Evolutionary conservation across 2,113 vertebrate species (phyloP).

Genomic region (Caranx melampygus): DNA sequence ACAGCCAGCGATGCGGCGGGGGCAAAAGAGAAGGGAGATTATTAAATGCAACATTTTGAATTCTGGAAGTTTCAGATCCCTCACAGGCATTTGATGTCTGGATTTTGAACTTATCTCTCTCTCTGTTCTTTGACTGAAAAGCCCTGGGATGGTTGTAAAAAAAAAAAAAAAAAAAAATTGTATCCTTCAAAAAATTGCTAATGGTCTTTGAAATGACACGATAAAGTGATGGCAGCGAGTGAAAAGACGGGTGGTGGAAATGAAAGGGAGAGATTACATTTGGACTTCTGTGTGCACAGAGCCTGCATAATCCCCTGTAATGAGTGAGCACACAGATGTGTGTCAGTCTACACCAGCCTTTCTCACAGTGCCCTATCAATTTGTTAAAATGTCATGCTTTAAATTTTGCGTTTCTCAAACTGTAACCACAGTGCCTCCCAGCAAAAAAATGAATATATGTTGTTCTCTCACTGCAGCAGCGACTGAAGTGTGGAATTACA

Average conservation of each 20-base stretch:
- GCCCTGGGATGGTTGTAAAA: constrained; percentile 24
- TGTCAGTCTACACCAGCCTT: not conserved
- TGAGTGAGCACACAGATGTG: not conserved
- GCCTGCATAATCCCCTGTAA: not conserved
- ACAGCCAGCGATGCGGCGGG: not conserved
- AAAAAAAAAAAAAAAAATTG: constrained; percentile 47
- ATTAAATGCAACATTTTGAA: constrained; percentile 18
- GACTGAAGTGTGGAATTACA: too few species aligned
- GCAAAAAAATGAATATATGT: too few species aligned
- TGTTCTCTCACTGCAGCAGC: too few species aligned
- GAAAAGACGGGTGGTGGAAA: not conserved
- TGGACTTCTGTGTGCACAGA: not conserved
- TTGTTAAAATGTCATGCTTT: too few species aligned
- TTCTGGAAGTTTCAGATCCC: constrained; percentile 10
- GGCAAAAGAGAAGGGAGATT: not conserved
- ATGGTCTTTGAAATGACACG: constrained; percentile 39
- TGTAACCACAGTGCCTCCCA: too few species aligned
- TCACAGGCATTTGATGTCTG: constrained; percentile 39
- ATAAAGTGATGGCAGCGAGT: not conserved
- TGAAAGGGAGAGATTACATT: constrained; percentile 22
- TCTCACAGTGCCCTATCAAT: too few species aligned
- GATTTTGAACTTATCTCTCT: constrained; percentile 15
- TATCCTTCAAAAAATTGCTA: constrained; percentile 40
- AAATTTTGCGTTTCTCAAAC: too few species aligned
- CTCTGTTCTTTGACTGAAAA: constrained; percentile 22